These are phyloP conservation scores for Perizoma affinitatum DNA, from an alignment of 2,888 invertebrate genomes.

Conservation along the genomic window DNA sequence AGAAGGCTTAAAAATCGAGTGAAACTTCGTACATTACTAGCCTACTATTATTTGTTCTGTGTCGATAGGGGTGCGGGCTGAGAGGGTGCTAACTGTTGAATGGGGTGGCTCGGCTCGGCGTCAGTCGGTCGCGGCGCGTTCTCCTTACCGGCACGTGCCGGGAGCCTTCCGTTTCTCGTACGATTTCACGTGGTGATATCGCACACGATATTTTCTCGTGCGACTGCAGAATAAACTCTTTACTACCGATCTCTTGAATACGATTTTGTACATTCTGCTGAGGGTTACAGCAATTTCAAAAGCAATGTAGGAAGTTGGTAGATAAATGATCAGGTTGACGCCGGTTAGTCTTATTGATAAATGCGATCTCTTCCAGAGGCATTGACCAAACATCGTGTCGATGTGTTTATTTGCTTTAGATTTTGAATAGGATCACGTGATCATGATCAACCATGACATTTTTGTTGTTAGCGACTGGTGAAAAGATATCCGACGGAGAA, in stretches of 20 bases:
- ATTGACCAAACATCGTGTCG: neutral
- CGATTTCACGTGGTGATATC: slow-evolving; percentile 33
- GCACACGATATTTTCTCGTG: slow-evolving; percentile 40
- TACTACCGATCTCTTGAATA: neutral
- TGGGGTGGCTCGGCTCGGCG: slow-evolving; percentile 73
- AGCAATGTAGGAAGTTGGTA: neutral
- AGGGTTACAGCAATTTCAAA: neutral
- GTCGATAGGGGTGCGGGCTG: slow-evolving; percentile 58
- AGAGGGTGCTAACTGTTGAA: slow-evolving; percentile 81
- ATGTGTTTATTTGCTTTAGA: neutral
- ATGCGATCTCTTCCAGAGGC: neutral
- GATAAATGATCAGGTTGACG: neutral
- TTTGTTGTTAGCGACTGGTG: too few species aligned
- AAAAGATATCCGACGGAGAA: too few species aligned
- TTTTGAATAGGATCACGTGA: neutral
- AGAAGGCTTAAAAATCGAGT: neutral
- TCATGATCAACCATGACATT: too few species aligned
- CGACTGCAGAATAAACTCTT: slow-evolving; percentile 25
- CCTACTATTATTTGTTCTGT: slow-evolving; percentile 27
- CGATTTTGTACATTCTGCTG: neutral
- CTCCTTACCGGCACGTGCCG: slow-evolving; percentile 54
- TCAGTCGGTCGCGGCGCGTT: slow-evolving; percentile 72
- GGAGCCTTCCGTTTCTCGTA: slow-evolving; percentile 24
- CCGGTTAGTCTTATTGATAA: neutral
- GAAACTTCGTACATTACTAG: slow-evolving; percentile 7